Percentiles rank a stretch among this genome's conserved stretches.
Conservation (phyloP, 1,140 invertebrate genomes). For the Caerostris darwini region DNA sequence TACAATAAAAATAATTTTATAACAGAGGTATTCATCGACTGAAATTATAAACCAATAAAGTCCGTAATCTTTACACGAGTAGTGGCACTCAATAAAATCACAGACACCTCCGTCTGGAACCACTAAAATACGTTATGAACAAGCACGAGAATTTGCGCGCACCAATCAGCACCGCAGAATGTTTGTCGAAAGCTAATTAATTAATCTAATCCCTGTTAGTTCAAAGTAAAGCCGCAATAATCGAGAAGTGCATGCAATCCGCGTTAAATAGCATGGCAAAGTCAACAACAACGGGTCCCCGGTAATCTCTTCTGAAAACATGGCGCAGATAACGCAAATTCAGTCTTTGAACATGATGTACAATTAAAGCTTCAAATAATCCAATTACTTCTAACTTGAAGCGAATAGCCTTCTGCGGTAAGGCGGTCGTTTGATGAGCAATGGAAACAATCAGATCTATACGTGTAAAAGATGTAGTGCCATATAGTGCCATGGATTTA, state of each 20-base stretch:
- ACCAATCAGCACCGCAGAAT: background rate
- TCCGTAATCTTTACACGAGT: no score
- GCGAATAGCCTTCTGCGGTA: background rate
- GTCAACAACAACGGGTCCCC: background rate
- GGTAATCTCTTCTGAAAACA: conserved; percentile 15
- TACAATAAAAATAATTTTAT: no score
- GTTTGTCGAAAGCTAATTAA: background rate
- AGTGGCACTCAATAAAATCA: no score
- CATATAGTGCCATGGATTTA: no score
- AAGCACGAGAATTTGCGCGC: background rate
- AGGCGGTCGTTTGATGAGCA: no score
- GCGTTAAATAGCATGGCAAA: background rate
- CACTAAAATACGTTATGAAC: background rate
- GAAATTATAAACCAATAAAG: no score
- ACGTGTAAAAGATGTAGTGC: no score
- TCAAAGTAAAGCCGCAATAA: background rate
- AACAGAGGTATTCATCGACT: no score
- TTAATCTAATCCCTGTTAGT: background rate
- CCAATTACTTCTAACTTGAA: background rate
- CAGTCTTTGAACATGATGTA: background rate
- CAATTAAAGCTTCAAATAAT: background rate
- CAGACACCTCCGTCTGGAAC: background rate
- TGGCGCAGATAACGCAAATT: background rate
- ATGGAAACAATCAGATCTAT: no score
- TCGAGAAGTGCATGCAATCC: background rate